Conservation (phyloP, 1,140 invertebrate species). For the Helicoverpa armigera region DNA sequence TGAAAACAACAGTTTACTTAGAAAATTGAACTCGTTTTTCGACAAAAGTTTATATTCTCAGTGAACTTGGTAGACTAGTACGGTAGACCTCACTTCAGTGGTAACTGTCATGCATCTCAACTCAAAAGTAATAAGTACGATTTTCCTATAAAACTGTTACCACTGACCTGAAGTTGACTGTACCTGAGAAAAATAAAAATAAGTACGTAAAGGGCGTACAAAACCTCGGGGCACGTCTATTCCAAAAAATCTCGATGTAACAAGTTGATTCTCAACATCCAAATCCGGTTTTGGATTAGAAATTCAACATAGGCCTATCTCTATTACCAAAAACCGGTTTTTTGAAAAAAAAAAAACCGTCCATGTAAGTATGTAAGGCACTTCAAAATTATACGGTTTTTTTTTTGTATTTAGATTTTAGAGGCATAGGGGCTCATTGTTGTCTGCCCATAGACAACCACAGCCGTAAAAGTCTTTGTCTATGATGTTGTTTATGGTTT, state of each 20-base stretch:
- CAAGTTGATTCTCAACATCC: constrained; percentile 1
- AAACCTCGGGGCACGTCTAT: too few species aligned
- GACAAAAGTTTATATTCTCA: too few species aligned
- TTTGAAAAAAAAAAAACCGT: background rate
- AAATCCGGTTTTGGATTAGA: constrained; percentile 3
- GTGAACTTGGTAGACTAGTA: too few species aligned
- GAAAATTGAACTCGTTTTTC: too few species aligned
- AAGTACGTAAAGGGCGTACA: too few species aligned
- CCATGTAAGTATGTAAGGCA: background rate
- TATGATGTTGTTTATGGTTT: constrained; percentile 32
- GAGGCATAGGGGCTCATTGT: constrained; percentile 36
- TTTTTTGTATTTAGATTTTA: constrained; percentile 22
- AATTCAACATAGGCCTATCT: constrained; percentile 21
- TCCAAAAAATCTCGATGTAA: constrained; percentile 1
- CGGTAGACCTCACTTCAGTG: too few species aligned
- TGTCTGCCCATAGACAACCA: constrained; percentile 19
- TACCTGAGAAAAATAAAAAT: too few species aligned
- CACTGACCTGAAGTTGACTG: too few species aligned
- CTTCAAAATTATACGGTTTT: constrained; percentile 20
- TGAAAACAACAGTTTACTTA: too few species aligned
- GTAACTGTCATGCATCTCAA: too few species aligned
- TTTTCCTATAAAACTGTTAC: too few species aligned
- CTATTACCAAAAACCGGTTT: background rate
- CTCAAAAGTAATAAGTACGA: too few species aligned
- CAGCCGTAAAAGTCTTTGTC: constrained; percentile 36